A percentile compares a stretch with the other conserved stretches of the same genome.
Conservation (phyloP, 2,797 vertebrate species). For the Crocodylus rhombifer region DNA sequence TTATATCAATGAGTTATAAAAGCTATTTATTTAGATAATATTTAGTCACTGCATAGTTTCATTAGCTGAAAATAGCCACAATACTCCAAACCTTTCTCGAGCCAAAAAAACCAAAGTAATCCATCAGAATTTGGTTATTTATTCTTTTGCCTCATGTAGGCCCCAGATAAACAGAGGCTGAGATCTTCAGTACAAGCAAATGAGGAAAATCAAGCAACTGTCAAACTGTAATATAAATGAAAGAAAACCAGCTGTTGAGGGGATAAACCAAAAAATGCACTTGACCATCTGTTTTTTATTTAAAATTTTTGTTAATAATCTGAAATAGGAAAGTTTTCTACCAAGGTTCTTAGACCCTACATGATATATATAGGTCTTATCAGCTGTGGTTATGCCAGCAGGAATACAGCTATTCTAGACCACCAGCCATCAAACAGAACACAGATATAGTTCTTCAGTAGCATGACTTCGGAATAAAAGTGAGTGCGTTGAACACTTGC, state of each 20-base stretch:
- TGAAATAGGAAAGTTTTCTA: background rate
- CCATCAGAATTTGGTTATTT: background rate
- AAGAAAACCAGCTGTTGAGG: background rate
- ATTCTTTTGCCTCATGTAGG: background rate
- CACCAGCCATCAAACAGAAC: too few relatives aligned
- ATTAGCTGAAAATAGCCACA: background rate
- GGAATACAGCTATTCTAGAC: background rate
- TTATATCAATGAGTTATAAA: constrained; percentile 12
- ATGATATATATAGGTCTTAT: background rate
- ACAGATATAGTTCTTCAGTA: background rate
- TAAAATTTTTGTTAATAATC: background rate
- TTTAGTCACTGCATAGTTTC: background rate
- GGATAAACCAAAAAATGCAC: too few relatives aligned
- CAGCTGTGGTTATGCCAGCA: background rate
- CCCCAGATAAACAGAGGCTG: background rate
- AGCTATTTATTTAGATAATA: background rate
- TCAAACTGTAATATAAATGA: background rate
- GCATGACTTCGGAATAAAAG: too few relatives aligned
- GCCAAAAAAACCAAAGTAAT: background rate
- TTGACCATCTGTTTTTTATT: background rate
- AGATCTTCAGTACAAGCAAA: background rate
- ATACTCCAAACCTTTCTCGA: background rate
- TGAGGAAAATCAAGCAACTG: background rate
- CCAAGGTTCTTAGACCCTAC: background rate
- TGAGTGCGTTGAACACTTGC: too few relatives aligned